Evolutionary conservation across 2,113 vertebrate species (phyloP).

Genomic region (Pomatostomus ruficeps): DNA sequence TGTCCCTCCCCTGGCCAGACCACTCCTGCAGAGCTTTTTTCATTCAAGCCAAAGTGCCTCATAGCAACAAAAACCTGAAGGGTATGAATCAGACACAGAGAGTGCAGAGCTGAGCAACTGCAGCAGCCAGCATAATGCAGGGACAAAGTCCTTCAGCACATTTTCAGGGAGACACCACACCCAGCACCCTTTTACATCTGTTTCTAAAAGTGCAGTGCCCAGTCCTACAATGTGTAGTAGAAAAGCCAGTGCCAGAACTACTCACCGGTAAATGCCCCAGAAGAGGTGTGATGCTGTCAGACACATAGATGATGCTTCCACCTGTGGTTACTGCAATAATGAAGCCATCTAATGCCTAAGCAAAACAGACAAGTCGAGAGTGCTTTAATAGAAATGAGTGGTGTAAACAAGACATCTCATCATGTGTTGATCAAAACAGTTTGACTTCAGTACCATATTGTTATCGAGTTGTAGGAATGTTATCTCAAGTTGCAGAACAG

Average conservation of each 20-base stretch:
- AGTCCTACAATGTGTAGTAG: fast-evolving
- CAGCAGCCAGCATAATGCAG: not conserved
- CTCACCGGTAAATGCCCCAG: constrained; percentile 82
- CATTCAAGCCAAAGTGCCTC: not conserved
- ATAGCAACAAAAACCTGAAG: constrained; percentile 35
- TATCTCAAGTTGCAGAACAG: constrained; percentile 3
- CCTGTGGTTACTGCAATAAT: constrained; percentile 79
- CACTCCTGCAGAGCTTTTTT: not conserved
- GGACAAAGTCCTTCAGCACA: not conserved
- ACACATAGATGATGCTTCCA: constrained; percentile 81
- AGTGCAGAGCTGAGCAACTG: not conserved
- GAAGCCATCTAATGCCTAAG: constrained; percentile 80
- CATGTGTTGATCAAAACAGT: not conserved
- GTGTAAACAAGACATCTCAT: not conserved
- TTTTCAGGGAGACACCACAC: not conserved
- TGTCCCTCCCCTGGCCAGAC: not conserved
- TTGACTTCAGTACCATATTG: not conserved
- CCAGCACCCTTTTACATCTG: not conserved
- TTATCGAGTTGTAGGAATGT: not conserved
- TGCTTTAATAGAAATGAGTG: not conserved
- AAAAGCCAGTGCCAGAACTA: not conserved
- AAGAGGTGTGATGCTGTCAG: constrained; percentile 80
- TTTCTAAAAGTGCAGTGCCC: not conserved
- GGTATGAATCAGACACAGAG: not conserved
- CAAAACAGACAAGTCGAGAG: not conserved